Evolutionary conservation across 1,140 invertebrate genomes (phyloP).

Genomic region (Trypoxylus dichotomus): DNA sequence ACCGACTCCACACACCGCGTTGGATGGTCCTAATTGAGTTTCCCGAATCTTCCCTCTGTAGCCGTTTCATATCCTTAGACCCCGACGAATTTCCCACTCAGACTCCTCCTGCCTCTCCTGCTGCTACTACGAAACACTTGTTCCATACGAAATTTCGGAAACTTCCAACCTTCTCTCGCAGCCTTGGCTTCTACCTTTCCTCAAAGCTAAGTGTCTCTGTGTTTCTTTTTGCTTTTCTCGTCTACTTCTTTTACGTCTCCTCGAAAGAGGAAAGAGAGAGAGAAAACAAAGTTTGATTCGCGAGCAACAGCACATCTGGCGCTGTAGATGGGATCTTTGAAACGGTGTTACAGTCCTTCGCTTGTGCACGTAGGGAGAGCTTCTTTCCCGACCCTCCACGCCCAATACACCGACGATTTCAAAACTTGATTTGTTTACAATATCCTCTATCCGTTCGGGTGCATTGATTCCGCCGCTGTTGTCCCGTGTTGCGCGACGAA

Average conservation of each 20-base stretch:
- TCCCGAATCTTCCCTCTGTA: slow-evolving; percentile 8
- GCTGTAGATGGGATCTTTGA: neutral
- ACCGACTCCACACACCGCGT: neutral
- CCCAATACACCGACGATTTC: neutral
- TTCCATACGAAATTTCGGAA: slow-evolving; percentile 17
- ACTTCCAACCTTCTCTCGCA: neutral
- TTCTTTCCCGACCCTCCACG: neutral
- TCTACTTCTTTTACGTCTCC: neutral
- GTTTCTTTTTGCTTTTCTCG: neutral
- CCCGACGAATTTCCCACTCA: neutral
- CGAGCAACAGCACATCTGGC: slow-evolving; percentile 1
- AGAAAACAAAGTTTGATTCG: neutral
- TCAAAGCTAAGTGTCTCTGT: neutral
- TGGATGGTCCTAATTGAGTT: slow-evolving; percentile 15
- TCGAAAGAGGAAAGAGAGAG: neutral
- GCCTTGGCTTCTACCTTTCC: neutral
- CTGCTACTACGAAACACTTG: slow-evolving; percentile 7
- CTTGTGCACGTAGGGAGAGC: neutral
- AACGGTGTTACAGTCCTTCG: neutral
- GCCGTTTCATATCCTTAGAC: slow-evolving; percentile 3
- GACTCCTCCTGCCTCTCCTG: neutral
- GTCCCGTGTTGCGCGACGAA: neutral
- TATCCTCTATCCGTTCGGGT: neutral
- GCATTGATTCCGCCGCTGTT: neutral
- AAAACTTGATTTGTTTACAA: slow-evolving; percentile 17